Evolutionary conservation across 1,140 invertebrate species (phyloP), one percentile per base, ranked within the genome.

Genomic region (Cephus cinctus): DNA sequence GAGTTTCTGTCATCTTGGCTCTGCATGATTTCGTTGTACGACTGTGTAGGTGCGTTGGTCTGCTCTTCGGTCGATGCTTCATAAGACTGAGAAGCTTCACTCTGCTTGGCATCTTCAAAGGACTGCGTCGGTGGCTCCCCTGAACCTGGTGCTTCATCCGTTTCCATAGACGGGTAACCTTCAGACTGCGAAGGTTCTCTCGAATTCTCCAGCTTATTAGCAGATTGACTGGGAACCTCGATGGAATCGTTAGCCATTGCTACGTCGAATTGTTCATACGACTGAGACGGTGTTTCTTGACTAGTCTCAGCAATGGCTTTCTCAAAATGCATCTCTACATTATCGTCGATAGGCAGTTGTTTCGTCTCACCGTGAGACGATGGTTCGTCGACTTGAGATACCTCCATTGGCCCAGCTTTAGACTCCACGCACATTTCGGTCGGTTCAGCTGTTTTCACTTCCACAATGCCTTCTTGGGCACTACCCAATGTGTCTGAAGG

Each of bases 221-320:
- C 65, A 8, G 71, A 76, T 36, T 75, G 72, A 51, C 69, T 72
- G 23, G 73, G 67, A 34, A 65, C 55, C 53, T 73, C 70, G 0
- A 43, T 38, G 1, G 51, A 50, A 43, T 69, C 57, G 32, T 19
- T 63, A 16, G 57, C 38, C 5, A 49, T 31, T 2, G 56, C 50
- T 8, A 53, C 39, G 6, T 56, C 47, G 27, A 69, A 60, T 27
- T 68, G 64, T 16, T 72, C 65, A 27, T 66, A 75, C 4, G 74
- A 75, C 22, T 76, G 73, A 1, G 74, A 73, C 3, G 69, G 69
- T 2, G 50, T 50, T 45, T 73, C 69, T 45, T 72, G 65, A 57
- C 56, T 67, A 11, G 57, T 57, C 22, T 71, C 71, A 19, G 50
- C 44, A 18, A 32, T 47, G 5, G 48, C 31, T 5, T 69, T 61